These are phyloP conservation scores for Miichthys miiuy DNA, from an alignment of 2,797 vertebrate species.

Conservation along the genomic window DNA sequence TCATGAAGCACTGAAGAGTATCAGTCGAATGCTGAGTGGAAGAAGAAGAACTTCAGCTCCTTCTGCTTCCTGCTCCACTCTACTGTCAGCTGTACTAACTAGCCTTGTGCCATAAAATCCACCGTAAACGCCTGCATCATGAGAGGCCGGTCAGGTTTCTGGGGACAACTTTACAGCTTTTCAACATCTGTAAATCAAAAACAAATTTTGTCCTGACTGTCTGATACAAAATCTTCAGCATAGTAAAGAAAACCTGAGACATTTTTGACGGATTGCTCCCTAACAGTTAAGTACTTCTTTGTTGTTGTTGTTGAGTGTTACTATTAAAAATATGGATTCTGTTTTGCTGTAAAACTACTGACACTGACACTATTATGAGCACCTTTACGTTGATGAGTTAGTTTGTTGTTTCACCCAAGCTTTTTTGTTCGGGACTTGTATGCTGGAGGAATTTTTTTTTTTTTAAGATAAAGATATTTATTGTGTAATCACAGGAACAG, in stretches of 20 bases:
- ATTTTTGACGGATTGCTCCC: neutral
- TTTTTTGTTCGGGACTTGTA: conserved; percentile 14
- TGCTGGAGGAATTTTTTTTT: conserved; percentile 40
- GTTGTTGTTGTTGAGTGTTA: conserved; percentile 44
- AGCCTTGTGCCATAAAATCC: conserved; percentile 25
- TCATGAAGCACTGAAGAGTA: conserved; percentile 64
- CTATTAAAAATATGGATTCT: neutral
- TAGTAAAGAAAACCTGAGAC: neutral
- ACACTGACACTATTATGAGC: conserved; percentile 33
- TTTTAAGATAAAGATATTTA: conserved; percentile 48
- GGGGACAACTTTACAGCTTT: neutral
- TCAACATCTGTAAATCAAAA: neutral
- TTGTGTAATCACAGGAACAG: conserved; percentile 47
- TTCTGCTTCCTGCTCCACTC: neutral
- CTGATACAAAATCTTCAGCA: conserved; percentile 15
- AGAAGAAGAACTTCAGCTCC: neutral
- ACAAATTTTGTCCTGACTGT: conserved; percentile 17
- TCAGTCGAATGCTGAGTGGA: neutral
- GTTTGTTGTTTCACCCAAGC: conserved; percentile 20
- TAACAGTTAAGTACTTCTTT: conserved; percentile 13
- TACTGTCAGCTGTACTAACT: neutral
- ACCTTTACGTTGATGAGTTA: conserved; percentile 39
- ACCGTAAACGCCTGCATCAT: conserved; percentile 35
- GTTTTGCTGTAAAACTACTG: conserved; percentile 29
- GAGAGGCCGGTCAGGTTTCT: conserved; percentile 25